Evolutionary conservation across 2,113 vertebrate genomes (phyloP).

Genomic region (Vulpes ferrilata): DNA sequence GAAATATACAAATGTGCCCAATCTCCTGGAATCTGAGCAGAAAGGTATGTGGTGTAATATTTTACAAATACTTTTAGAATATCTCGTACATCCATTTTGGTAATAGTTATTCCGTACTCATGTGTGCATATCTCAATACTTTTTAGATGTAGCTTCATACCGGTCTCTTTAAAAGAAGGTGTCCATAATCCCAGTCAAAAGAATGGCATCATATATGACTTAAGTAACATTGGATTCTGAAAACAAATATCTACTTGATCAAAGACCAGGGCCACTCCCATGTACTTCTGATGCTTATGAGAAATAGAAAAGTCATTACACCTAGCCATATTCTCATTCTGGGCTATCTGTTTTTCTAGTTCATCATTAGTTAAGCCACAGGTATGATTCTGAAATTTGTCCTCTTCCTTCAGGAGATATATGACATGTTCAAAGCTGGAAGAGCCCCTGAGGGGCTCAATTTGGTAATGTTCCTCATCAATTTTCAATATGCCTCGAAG

Average conservation of each 20-base stretch:
- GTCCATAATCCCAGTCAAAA: constrained; percentile 21
- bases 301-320: not conserved
- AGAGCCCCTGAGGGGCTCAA: constrained; percentile 34
- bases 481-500: constrained; percentile 60
- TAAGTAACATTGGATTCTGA: not conserved
- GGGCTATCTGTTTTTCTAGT: rapidly evolving
- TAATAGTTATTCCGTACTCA: not conserved
- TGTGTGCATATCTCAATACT: constrained; percentile 68
- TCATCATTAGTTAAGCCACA: not conserved
- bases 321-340: not conserved
- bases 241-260: not conserved
- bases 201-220: not conserved
- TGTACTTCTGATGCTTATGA: not conserved
- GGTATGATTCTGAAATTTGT: not conserved
- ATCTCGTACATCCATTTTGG: no score
- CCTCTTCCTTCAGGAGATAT: not conserved
- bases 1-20: constrained; percentile 61
- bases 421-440: constrained; percentile 35
- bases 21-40: not conserved
- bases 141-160: not conserved
- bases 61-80: not conserved
- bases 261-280: constrained; percentile 44
- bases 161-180: not conserved
- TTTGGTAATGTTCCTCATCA: constrained; percentile 6
- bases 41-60: no score